Conservation (phyloP, 1,140 invertebrate genomes). For the Delia radicum region DNA sequence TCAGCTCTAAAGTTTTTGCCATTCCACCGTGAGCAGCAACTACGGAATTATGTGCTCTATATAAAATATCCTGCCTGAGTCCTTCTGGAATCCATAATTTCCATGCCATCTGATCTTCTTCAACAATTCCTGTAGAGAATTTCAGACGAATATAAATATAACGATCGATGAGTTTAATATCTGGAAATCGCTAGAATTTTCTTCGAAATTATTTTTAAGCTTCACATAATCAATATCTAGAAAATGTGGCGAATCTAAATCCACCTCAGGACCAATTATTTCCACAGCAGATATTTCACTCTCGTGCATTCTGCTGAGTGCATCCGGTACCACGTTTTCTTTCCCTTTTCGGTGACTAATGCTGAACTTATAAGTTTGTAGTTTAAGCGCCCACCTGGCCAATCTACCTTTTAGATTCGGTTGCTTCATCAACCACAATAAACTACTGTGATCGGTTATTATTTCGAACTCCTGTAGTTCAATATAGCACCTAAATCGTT, state of each 20-base stretch:
- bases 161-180: not conserved
- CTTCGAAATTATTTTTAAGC: not conserved
- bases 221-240: not conserved
- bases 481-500: conserved; percentile 50
- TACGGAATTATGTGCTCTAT: not conserved
- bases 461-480: too few species aligned
- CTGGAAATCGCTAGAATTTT: not conserved
- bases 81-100: not conserved
- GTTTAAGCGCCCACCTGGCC: not conserved
- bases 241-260: not conserved
- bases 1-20: not conserved
- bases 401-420: conserved; percentile 46
- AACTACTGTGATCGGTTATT: conserved; percentile 26
- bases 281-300: not conserved
- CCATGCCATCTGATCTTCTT: not conserved
- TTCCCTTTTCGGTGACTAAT: conserved; percentile 14
- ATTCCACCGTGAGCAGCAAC: not conserved
- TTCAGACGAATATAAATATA: not conserved
- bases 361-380: not conserved
- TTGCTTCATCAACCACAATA: conserved; percentile 41
- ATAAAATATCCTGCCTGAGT: not conserved
- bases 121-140: not conserved
- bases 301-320: not conserved
- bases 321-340: conserved; percentile 19
- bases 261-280: not conserved